These are phyloP conservation scores for Sweltsa coloradensis DNA, from an alignment of 1,140 invertebrate species.

Conservation along the genomic window DNA sequence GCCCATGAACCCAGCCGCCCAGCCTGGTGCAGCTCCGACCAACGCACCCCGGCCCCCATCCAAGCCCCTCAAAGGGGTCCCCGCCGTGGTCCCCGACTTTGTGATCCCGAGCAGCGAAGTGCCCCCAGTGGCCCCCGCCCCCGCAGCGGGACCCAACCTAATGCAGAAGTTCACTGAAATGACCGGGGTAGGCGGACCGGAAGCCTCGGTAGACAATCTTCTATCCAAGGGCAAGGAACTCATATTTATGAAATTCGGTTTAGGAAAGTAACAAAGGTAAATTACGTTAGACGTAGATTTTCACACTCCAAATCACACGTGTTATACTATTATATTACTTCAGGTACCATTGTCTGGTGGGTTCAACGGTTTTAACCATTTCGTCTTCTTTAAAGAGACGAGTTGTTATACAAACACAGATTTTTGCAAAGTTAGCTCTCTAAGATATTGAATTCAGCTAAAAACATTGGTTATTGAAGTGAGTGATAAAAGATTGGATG, in stretches of 20 bases:
- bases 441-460: too few species aligned
- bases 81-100: slow-evolving; percentile 27
- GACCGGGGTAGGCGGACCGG: slow-evolving; percentile 59
- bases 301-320: too few species aligned
- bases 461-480: too few species aligned
- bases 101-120: slow-evolving; percentile 19
- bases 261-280: slow-evolving; percentile 39
- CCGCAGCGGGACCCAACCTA: slow-evolving; percentile 47
- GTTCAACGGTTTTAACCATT: too few species aligned
- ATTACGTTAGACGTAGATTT: too few species aligned
- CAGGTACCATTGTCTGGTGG: too few species aligned
- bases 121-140: slow-evolving; percentile 13
- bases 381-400: too few species aligned
- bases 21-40: slow-evolving; percentile 2
- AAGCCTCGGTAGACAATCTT: slow-evolving; percentile 35
- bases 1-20: too few species aligned
- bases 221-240: slow-evolving; percentile 81
- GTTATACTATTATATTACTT: too few species aligned
- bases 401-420: too few species aligned
- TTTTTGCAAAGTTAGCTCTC: too few species aligned
- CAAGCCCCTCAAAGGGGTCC: slow-evolving; percentile 21
- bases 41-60: slow-evolving; percentile 18
- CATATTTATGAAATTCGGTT: slow-evolving; percentile 82
- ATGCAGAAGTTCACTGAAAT: slow-evolving; percentile 75
- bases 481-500: too few species aligned